Evolutionary conservation across 2,113 vertebrate species (phyloP), one percentile per base, ranked within the genome.

Genomic region (Protobothrops flavoviridis): DNA sequence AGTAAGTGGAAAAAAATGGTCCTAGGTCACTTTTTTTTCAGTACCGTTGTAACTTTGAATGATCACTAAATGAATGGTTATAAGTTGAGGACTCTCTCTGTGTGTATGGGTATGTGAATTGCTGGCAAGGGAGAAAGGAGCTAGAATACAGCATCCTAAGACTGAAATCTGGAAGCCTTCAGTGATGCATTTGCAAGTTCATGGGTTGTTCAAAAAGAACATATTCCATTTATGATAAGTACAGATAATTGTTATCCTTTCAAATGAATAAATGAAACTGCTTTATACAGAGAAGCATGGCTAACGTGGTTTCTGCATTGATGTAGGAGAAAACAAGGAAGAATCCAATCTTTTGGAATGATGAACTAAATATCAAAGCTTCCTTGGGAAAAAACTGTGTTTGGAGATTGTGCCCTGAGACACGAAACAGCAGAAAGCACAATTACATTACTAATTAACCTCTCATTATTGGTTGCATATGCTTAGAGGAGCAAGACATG

Each of bases 401-500:
- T 24, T 94, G 86, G 90, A 93, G 43, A 93, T 87, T 94, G 2
- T 93, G 95, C 48, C 92, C 45, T 95, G 89, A 96, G 91, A 94
- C 92, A 12, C 5, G 92, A n/a, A 52, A 7, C 43, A 92, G 93
- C 57, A 94, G 94, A 95, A 96, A 96, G 59, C 74, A 93, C 10
- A 92, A 74, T 85, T 92, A 92, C 13, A 93, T 91, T 90, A 87
- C 23, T 93, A 91, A 94, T 93, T 93, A 95, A 93, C 43, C 81
- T 93, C 55, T 94, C 85, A 93, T 95, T 96, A 94, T 93, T 48
- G 55, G 81, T 91, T 96, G 55, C 85, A 92, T 95, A 94, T 95
- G 50, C 93, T 96, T 95, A 95, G 87, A 96, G 59, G 8, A 95
- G 53, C 87, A 95, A 93, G 92, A 94, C 95, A 93, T 94, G 91